Evolutionary conservation across 1,140 invertebrate species (phyloP), one percentile per base, ranked within the genome.

Genomic region (Zophobas morio): DNA sequence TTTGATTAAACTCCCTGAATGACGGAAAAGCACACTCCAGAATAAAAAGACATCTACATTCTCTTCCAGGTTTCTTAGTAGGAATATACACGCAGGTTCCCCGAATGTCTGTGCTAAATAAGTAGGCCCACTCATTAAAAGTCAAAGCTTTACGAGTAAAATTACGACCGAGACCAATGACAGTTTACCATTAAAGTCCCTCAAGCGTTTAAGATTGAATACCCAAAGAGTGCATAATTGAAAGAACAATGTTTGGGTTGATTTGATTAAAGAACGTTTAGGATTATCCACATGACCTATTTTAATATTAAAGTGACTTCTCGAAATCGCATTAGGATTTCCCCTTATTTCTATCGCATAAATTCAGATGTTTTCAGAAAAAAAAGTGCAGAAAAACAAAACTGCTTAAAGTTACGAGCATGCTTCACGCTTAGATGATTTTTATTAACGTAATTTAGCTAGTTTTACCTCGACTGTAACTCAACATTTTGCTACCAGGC

Each of bases 161-260:
- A 74, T 74, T 74, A 74, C 72, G 54, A 47, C 39, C 72, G 39
- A 33, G 54, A 74, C 72, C 72, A 74, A 74, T 74, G 72, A 74
- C 72, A 74, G 72, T 47, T 57, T 47, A 74, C 54, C 34, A 74
- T 42, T 42, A 57, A 74, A 74, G 60, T 74, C 72, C 53, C 53
- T 57, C 53, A 74, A 74, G 72, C 53, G 72, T 74, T 56, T 40
- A 74, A 42, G 72, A 57, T 74, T 74, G 72, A 74, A 74, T 74
- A 60, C 70, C 46, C 51, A 37, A 74, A 57, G 51, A 57, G 53
- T 74, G 72, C 39, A 74, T 74, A 74, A 74, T 74, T 74, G 72
- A 57, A 74, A 74, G 51, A 57, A 74, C 53, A 74, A 74, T 74
- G 39, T 74, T 74, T 74, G 33, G 53, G 2, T 56, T 74, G 51